Base-by-base conservation (phyloP, 2,797 vertebrate species). In the Gymnoscopelus braueri region DNA sequence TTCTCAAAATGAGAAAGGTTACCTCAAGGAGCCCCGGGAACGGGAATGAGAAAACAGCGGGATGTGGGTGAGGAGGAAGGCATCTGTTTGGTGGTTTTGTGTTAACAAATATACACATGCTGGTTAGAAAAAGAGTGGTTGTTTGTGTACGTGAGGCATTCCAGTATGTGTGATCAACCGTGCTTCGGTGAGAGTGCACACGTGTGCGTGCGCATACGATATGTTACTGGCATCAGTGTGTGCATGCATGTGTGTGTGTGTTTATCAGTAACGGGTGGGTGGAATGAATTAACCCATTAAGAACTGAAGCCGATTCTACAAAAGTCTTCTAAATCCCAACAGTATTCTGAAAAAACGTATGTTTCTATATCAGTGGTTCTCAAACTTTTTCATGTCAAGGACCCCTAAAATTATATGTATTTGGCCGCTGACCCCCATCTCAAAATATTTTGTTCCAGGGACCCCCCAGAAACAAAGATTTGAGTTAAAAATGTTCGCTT, bases 1-100 rank as follows among this genome's bases (percentile, higher is more conserved):
- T 81, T 89, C 84, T 69, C 68, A 39, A 72, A 87, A 88, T 76
- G 83, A 85, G 78, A 83, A 85, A 91, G 89, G 91, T 90, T 84
- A 90, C 80, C 86, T 90, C 77, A 91, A 91, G 88, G 81, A 87
- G 83, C 78, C 52, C 15, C 2, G 58, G 11, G 13, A 75, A 69
- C 62, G 59, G 32, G 47, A 79, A 84, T 49, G 77, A 76, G 71
- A 79, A 79, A 87, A 86, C 72, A 80, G 82, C 73, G 74, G 78
- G 86, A 72, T 79, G 47, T 72, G 23, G 71, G 82, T 86, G 78
- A 85, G 26, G 57, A 84, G 67, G 77, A 65, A 5, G 39, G 75
- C 65, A 55, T 72, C 60, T 14, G 69, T 87, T 74, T 83, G 35
- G 77, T 75, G 79, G 69, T 10, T 61, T 29, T 84, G 24, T 48